Evolutionary conservation across 2,797 vertebrate species (phyloP), one percentile per base, ranked within the genome.

Genomic region (Pseudochirops cupreus): DNA sequence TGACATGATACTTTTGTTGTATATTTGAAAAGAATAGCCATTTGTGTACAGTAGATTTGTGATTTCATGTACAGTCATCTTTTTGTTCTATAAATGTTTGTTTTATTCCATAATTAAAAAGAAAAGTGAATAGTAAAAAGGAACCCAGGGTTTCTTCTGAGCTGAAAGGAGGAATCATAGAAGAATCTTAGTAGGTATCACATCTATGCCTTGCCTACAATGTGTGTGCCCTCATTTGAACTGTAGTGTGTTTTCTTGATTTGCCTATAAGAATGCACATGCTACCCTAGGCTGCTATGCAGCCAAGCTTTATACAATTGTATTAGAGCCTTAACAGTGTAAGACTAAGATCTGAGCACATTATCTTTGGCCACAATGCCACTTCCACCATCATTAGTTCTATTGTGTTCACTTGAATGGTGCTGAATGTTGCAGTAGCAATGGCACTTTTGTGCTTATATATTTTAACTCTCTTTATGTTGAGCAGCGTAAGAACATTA

Each of bases 371-470:
- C n/a, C 33, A 39, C n/a, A 74, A 74, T 39, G 28, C 67, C 67
- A 39, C n/a, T 39, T 74, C 18, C n/a, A 39, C 67, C 18, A 21
- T 74, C 67, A 74, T 82, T 82, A 39, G 6, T 18, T 82, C 67
- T 39, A 39, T 39, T 82, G 67, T 21, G 18, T 39, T 82, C n/a
- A 39, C 67, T 82, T 39, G 67, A 21, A 82, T 16, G 24, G n/a
- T 39, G n/a, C n/a, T 82, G n/a, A 39, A 82, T 82, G 67, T 10
- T 39, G 7, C n/a, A 39, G n/a, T n/a, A 92, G 13, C 91, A 54
- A 93, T 55, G 92, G 91, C 52, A 6, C 1, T 53, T 57, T 62
- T 52, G 39, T 91, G 52, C 87, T 95, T 33, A 59, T 94, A 92
- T 92, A 91, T 39, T 67, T 93, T 56, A 62, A 0, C 29, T 90